phyloP scores from a whole-genome alignment of 1,140 invertebrate species.

The Dryas iulia region DNA sequence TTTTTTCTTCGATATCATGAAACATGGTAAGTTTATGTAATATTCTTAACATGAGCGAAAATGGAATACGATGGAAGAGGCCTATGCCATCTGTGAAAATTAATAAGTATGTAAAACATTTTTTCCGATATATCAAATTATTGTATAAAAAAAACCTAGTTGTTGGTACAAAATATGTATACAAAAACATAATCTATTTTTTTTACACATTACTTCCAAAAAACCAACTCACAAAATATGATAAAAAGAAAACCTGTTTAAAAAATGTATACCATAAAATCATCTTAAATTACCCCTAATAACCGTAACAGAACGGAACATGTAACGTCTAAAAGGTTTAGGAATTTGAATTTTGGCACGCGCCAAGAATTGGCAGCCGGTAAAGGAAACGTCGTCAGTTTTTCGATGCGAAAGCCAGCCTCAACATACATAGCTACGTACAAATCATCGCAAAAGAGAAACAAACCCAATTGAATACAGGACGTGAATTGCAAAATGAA shows the following conservation, averaged over 20 bases:
- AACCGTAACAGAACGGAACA: constrained; percentile 11
- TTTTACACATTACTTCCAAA: too few relatives aligned
- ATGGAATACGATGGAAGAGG: too few relatives aligned
- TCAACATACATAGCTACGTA: constrained; percentile 18
- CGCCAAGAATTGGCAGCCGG: constrained; percentile 25
- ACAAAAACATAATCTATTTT: too few relatives aligned
- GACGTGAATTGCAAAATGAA: constrained; percentile 25
- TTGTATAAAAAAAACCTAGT: too few relatives aligned
- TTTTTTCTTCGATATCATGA: too few relatives aligned
- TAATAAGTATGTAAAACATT: too few relatives aligned
- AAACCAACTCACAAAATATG: too few relatives aligned
- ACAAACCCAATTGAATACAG: constrained; percentile 29
- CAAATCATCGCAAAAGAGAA: constrained; percentile 24
- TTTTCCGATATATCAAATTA: too few relatives aligned
- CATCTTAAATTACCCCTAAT: neutral
- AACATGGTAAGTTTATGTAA: too few relatives aligned
- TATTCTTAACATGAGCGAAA: too few relatives aligned
- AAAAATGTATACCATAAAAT: neutral
- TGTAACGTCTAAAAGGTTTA: constrained; percentile 11
- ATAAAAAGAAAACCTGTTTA: neutral
- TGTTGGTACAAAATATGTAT: too few relatives aligned
- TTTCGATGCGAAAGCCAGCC: constrained; percentile 13
- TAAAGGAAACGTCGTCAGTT: constrained; percentile 19
- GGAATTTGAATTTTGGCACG: constrained; percentile 36
- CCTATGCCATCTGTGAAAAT: too few relatives aligned